Conservation (phyloP, 2,888 invertebrate species). For the Antheraea yamamai region DNA sequence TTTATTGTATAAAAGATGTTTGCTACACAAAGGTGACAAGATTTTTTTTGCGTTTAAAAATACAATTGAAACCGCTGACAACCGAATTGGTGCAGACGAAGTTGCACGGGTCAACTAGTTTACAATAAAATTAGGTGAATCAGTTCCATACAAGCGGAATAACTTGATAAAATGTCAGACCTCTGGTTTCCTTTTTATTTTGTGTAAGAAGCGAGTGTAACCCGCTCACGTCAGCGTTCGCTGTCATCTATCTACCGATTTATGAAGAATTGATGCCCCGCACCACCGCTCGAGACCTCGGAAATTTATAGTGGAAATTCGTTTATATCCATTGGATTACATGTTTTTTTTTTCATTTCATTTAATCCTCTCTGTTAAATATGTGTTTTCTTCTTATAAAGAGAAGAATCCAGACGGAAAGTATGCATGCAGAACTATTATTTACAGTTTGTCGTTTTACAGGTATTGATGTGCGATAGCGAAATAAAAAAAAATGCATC, state of each 20-base stretch:
- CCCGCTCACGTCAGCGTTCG: conserved; percentile 45
- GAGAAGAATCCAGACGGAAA: not conserved
- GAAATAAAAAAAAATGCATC: not conserved
- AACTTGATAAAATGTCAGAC: not conserved
- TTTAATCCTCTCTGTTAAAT: not conserved
- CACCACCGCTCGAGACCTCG: conserved; percentile 45
- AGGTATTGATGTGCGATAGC: too few relatives aligned
- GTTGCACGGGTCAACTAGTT: too few relatives aligned
- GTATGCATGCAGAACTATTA: too few relatives aligned
- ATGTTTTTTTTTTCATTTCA: not conserved
- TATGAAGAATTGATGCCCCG: conserved; percentile 64
- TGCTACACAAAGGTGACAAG: too few relatives aligned
- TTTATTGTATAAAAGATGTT: too few relatives aligned
- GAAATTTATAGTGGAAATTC: conserved; percentile 47
- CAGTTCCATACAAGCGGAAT: not conserved
- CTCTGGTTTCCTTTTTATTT: conserved; percentile 5
- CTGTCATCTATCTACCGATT: conserved; percentile 64
- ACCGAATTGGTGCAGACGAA: too few relatives aligned
- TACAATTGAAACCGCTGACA: too few relatives aligned
- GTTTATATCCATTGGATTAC: conserved; percentile 32
- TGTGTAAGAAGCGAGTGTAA: conserved; percentile 14
- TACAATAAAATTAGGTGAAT: not conserved
- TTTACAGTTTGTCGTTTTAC: too few relatives aligned
- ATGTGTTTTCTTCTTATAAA: not conserved
- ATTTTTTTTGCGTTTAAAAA: too few relatives aligned